Base-by-base conservation (phyloP, 2,888 invertebrate genomes). In the Orchesellides sinensis region DNA sequence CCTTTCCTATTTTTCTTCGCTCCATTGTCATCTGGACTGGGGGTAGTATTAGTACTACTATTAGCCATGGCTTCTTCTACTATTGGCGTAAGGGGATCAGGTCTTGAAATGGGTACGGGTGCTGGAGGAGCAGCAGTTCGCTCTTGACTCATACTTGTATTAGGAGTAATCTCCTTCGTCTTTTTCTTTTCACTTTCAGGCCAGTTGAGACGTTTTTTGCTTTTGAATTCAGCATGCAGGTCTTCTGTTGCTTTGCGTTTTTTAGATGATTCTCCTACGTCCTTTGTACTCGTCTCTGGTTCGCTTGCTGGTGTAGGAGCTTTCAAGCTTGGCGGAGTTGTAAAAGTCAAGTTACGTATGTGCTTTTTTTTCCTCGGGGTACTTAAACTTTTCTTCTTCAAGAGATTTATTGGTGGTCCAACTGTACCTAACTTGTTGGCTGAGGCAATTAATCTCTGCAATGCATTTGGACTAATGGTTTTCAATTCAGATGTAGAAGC, bases 291-390 rank as follows among this genome's bases (percentile, higher is more conserved):
- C 19, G 6, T 17, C 1, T 2, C n/a, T 21, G 19, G 27, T 17
- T 17, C 65, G 19, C 21, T 49, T 40, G 47, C 70, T n/a, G 70
- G 21, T 8, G 75, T 54, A 10, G 17, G 5, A 0, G 52, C 40
- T 49, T 83, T 83, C 12, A 83, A 54, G 75, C 85, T 85, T 8
- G 87, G 87, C 6, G 88, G 88, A n/a, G 88, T 87, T 61, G 85
- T 78, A 49, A 88, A 88, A 8, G 82, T 66, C 4, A 88, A 66
- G 79, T 68, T 87, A 14, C 88, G 74, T n/a, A 88, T 84, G 61
- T 87, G 86, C 29, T 84, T 83, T 35, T 85, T 84, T 45, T 88
- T 88, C 14, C 88, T 65, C 0, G 88, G 88, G 0, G 88, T 87
- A 61, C 87, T 88, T 27, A 77, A 85, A 32, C 88, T 88, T 56